Evolutionary conservation across 2,888 invertebrate species (phyloP), one percentile per base, ranked within the genome.

Genomic region (Parnassius apollo): DNA sequence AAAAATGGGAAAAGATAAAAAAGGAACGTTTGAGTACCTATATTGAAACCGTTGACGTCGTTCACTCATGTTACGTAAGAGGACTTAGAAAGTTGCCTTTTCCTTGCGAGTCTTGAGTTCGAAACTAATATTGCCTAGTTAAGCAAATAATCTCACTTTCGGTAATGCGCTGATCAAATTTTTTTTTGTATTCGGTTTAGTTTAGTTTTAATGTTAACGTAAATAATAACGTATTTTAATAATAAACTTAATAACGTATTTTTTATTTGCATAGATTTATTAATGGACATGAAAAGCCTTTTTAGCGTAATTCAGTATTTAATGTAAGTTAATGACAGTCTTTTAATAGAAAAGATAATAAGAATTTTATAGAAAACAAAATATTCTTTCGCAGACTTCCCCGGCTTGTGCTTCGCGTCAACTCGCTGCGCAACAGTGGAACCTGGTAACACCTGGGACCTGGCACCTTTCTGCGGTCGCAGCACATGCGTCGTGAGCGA

Each of bases 391-490:
- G 0, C 82, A 92, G 97, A 98, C 86, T 98, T 97, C 93, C 97
- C 97, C 56, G 96, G 96, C 49, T 94, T 96, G 94, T 98, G 97
- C 80, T 98, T 97, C 88, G 97, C 97, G 0, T 97, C 97, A 8
- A 98, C 97, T 62, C 94, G 94, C 63, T 98, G 97, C 85, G 96
- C 96, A 50, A 97, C 97, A 12, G 95, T 97, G 59, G 96, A 97
- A 80, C 96, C 96, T 2, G 95, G 95, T 66, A 95, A 96, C 86
- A 92, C 95, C 65, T 97, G 97, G 97, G 97, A 97, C 61, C 86
- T 97, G 73, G 93, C 95, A 2, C 97, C 97, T 7, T 97, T 97
- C 95, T 97, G 97, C 78, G 97, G 97, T n/a, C 94, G 96, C 71
- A 96, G 96, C 74, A 96, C 96, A 61, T 97, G 97, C 88, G 96